Base-by-base conservation (phyloP, 1,140 invertebrate species). In the Cherax quadricarinatus region DNA sequence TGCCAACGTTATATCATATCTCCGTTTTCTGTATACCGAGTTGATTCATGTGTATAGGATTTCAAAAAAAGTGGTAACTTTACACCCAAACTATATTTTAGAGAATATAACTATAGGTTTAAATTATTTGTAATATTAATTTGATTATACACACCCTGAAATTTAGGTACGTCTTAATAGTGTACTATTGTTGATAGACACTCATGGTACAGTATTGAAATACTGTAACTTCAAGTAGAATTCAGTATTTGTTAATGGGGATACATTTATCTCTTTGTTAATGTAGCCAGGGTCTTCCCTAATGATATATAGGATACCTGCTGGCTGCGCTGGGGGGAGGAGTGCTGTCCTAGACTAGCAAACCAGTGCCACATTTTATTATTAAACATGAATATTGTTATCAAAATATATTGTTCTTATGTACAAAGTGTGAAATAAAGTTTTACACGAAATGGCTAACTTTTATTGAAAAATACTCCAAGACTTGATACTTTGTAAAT, bases 361-460 rank as follows among this genome's bases (percentile, higher is more conserved):
- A 75, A 16, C 70, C 70, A 75, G 70, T 30, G 70, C 70, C 70
- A 75, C 70, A 75, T 57, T 60, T 86, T 57, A 91, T 91, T 91
- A 91, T 86, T 91, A 91, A 82, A 91, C 90, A 91, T 91, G 78
- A 91, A 86, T 91, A 91, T 91, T 91, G 90, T 91, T 91, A 91
- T 91, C 79, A 91, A 91, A 89, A 86, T 91, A 91, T 91, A 91
- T 91, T 91, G 90, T 91, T 91, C 90, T 91, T 91, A 91, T 91
- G 90, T 91, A 91, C 90, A 91, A 87, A 91, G 90, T 91, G 90
- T 91, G 85, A 91, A 91, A 91, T 91, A 91, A 91, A 86, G 86
- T 91, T 91, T 91, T 91, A 91, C 90, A 91, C 90, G 90, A 91
- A 91, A 48, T 24, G 53, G 3, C 12, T 78, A 12, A 41, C n/a